phyloP scores from a whole-genome alignment of 2,797 vertebrate species.

The Falco cherrug region DNA sequence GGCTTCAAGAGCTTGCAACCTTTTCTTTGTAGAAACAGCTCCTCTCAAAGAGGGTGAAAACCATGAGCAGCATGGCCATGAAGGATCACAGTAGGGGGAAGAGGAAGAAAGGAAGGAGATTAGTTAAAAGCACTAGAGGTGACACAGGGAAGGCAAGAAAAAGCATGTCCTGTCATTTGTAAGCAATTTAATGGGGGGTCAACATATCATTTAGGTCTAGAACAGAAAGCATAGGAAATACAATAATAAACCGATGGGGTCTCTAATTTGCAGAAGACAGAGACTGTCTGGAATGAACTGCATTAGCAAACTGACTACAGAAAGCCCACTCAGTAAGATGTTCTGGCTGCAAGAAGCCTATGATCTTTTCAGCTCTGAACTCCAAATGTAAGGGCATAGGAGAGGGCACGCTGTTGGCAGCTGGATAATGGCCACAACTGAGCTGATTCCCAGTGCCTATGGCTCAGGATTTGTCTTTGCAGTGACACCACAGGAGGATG shows the following conservation, averaged over 20 bases:
- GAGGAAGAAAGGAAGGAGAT: background rate
- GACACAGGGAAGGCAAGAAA: background rate
- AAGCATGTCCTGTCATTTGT: background rate
- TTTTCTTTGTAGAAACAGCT: background rate
- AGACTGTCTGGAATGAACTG: background rate
- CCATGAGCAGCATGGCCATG: background rate
- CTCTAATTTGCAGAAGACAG: background rate
- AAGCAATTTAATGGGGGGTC: background rate
- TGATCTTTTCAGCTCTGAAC: background rate
- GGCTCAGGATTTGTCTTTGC: background rate
- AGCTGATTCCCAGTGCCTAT: background rate
- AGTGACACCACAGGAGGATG: background rate
- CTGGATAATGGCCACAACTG: background rate
- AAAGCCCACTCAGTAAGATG: background rate
- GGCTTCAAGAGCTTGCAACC: background rate
- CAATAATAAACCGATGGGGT: background rate
- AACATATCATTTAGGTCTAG: background rate
- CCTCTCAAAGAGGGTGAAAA: background rate
- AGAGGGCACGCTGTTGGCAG: background rate
- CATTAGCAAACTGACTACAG: background rate
- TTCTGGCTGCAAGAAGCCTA: background rate
- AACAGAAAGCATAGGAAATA: background rate
- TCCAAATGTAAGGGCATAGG: background rate
- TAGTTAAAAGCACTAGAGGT: background rate
- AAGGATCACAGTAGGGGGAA: background rate